Evolutionary conservation across 2,888 invertebrate genomes (phyloP).

Genomic region (Enchytraeus crypticus): DNA sequence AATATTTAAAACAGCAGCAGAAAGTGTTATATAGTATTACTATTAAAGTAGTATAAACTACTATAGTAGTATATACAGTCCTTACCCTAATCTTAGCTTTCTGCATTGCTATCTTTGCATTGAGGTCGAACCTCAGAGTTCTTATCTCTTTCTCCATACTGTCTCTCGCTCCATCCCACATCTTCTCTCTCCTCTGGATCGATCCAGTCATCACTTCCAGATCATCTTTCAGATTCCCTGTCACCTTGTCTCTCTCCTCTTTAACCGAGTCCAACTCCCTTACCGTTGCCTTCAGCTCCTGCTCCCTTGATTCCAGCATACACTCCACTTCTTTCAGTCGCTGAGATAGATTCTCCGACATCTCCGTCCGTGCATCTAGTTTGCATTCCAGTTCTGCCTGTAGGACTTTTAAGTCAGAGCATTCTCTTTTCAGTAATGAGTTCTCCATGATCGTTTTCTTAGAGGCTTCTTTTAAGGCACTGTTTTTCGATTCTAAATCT

Average conservation of each 20-base stretch:
- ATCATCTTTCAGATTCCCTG: slow-evolving; percentile 6
- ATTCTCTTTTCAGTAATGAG: not conserved
- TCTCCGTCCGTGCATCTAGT: not conserved
- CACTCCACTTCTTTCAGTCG: not conserved
- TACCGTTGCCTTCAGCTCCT: not conserved
- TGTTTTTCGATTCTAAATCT: not conserved
- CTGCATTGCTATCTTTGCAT: not conserved
- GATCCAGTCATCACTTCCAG: slow-evolving; percentile 11
- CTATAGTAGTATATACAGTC: not conserved
- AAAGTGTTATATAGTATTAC: too few species aligned
- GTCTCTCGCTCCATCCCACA: slow-evolving; percentile 14
- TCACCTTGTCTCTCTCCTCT: not conserved
- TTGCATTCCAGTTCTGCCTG: not conserved
- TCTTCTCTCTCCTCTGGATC: slow-evolving; percentile 9
- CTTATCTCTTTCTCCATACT: slow-evolving; percentile 8
- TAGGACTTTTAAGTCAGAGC: not conserved
- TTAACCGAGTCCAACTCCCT: not conserved
- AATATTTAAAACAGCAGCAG: too few species aligned
- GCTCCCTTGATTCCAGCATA: not conserved
- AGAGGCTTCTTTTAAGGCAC: not conserved
- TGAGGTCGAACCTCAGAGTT: not conserved
- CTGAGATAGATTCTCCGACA: not conserved
- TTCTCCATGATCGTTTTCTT: not conserved
- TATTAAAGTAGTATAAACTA: too few species aligned
- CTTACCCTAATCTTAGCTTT: not conserved